A percentile compares a stretch with the other conserved stretches of the same genome.
Evolutionary conservation across 2,888 invertebrate genomes (phyloP).

Genomic region (Lutraria lutraria): DNA sequence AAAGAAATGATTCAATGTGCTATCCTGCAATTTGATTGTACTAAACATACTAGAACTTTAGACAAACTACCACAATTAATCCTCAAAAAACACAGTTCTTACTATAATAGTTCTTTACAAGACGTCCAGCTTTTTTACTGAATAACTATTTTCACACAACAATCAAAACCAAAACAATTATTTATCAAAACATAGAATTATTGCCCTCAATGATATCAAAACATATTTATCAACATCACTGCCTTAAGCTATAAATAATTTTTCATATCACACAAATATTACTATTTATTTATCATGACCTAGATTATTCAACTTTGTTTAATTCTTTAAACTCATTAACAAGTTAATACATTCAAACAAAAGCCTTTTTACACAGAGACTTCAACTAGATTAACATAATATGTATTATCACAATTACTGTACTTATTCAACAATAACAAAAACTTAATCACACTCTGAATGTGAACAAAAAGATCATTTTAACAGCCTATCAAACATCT

Average conservation of each 20-base stretch:
- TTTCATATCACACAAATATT: too few species aligned
- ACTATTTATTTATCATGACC: too few species aligned
- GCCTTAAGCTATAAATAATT: not conserved
- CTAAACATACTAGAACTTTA: too few species aligned
- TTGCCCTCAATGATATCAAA: not conserved
- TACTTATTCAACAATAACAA: not conserved
- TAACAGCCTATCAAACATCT: not conserved
- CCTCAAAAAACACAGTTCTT: too few species aligned
- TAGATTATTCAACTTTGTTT: not conserved
- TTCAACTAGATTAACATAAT: not conserved
- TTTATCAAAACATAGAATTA: not conserved
- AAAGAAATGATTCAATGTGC: too few species aligned
- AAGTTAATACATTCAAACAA: not conserved
- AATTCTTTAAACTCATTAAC: not conserved
- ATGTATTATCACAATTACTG: not conserved
- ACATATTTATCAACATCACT: not conserved
- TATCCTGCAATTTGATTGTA: too few species aligned
- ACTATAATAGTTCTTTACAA: too few species aligned
- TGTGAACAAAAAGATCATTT: conserved; percentile 2
- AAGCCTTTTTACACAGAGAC: not conserved
- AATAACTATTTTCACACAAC: not conserved
- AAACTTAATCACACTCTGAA: not conserved
- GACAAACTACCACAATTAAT: too few species aligned
- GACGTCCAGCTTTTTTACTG: not conserved
- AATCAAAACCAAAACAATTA: not conserved